These are phyloP conservation scores for Pantherophis vulpinus DNA, from an alignment of 2,797 vertebrate genomes.

Conservation along the genomic window DNA sequence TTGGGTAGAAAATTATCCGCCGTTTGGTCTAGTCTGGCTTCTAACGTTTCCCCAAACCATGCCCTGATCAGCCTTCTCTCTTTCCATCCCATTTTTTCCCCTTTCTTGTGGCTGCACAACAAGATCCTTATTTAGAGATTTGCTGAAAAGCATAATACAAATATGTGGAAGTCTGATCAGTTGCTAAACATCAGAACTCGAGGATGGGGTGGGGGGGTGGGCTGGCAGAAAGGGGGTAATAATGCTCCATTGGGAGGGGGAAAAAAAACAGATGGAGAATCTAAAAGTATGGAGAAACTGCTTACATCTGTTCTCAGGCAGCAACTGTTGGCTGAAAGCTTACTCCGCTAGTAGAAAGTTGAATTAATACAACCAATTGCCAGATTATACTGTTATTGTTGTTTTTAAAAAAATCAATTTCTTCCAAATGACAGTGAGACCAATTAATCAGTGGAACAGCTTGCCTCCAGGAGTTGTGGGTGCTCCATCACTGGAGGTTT, in stretches of 20 bases:
- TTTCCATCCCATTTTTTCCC: too few relatives aligned
- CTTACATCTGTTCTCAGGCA: slow-evolving; percentile 60
- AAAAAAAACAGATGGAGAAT: slow-evolving; percentile 41
- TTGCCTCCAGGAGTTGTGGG: neutral
- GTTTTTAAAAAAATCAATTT: too few relatives aligned
- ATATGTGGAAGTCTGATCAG: slow-evolving; percentile 57
- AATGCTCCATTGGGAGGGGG: slow-evolving; percentile 23
- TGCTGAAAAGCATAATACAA: slow-evolving; percentile 39
- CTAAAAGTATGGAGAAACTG: slow-evolving; percentile 42
- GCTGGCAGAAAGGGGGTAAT: slow-evolving; percentile 16
- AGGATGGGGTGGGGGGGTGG: slow-evolving; percentile 44
- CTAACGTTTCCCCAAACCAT: slow-evolving; percentile 41
- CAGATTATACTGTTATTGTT: neutral
- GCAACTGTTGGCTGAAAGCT: slow-evolving; percentile 42
- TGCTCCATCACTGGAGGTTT: too few relatives aligned
- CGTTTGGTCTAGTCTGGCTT: slow-evolving; percentile 23
- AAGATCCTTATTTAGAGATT: slow-evolving; percentile 49
- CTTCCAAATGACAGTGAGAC: neutral
- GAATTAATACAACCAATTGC: slow-evolving; percentile 46
- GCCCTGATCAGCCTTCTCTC: neutral
- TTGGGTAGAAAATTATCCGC: slow-evolving; percentile 52
- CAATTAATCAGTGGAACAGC: neutral
- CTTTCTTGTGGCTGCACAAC: slow-evolving; percentile 39
- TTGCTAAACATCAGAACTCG: slow-evolving; percentile 66
- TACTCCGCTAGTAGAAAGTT: slow-evolving; percentile 45